phyloP scores from a whole-genome alignment of 2,888 invertebrate genomes.

The Drepanosiphum platanoidis region DNA sequence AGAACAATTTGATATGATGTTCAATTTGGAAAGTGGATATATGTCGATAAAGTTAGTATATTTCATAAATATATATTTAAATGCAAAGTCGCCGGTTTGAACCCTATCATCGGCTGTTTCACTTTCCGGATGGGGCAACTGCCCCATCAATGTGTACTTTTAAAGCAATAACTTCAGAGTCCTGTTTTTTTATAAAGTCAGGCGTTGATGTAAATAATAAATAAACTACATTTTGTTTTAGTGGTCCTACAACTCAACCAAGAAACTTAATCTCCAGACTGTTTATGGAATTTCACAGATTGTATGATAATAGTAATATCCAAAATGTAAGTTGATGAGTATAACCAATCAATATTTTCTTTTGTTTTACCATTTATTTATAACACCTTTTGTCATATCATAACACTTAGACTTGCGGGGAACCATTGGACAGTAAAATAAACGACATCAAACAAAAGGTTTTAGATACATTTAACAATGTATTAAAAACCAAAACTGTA shows the following conservation, averaged over 20 bases:
- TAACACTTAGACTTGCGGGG: constrained; percentile 37
- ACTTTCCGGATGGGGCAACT: too few relatives aligned
- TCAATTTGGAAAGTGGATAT: constrained; percentile 65
- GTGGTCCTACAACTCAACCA: constrained; percentile 57
- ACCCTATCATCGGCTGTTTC: too few relatives aligned
- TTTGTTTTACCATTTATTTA: background rate
- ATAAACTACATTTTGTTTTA: constrained; percentile 10
- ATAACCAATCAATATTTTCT: constrained; percentile 19
- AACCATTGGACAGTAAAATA: constrained; percentile 60
- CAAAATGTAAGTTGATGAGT: constrained; percentile 42
- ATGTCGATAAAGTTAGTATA: constrained; percentile 64
- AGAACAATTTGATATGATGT: constrained; percentile 68
- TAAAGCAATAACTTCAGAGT: too few relatives aligned
- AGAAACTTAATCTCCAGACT: constrained; percentile 33
- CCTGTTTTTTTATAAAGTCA: too few relatives aligned
- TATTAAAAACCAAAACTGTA: constrained; percentile 63
- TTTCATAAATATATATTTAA: background rate
- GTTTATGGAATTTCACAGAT: constrained; percentile 22
- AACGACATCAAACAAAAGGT: constrained; percentile 63
- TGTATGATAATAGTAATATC: constrained; percentile 25
- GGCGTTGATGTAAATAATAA: too few relatives aligned
- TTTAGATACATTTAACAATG: constrained; percentile 63
- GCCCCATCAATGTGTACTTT: too few relatives aligned
- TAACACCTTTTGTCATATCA: constrained; percentile 1
- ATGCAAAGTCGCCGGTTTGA: too few relatives aligned